Evolutionary conservation across 30 jellyfish, hydroid and myxozoan genomes (phyloP).

Genomic region (Sanderia malayensis): DNA sequence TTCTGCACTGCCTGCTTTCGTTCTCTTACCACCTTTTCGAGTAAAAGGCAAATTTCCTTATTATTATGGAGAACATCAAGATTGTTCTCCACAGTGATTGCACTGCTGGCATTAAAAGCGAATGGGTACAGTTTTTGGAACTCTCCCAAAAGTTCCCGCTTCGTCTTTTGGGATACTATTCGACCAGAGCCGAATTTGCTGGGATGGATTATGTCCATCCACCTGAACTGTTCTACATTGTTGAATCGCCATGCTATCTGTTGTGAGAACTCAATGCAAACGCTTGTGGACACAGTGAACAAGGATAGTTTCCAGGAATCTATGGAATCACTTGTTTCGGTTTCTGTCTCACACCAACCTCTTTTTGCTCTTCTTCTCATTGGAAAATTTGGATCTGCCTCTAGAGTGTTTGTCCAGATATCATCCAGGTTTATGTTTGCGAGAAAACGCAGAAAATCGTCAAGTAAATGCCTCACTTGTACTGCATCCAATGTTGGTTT

Average conservation of each 20-base stretch:
- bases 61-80: conserved; percentile 17
- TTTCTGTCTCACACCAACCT: conserved; percentile 15
- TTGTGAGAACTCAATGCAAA: neutral
- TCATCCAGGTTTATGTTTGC: neutral
- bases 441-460: neutral
- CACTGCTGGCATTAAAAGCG: conserved; percentile 15
- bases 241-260: conserved; percentile 17
- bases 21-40: conserved; percentile 1
- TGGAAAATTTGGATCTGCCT: neutral
- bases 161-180: neutral
- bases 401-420: neutral
- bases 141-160: neutral
- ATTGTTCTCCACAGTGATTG: conserved; percentile 19
- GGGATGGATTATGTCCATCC: conserved; percentile 15
- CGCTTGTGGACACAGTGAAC: neutral
- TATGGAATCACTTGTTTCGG: neutral
- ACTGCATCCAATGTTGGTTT: neutral
- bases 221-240: neutral
- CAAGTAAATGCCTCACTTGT: neutral
- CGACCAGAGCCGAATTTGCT: neutral
- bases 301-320: neutral
- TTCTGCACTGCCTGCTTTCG: neutral
- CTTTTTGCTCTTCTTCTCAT: conserved; percentile 3
- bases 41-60: conserved; percentile 9
- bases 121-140: conserved; percentile 20